A percentile compares a stretch with the other conserved stretches of the same genome.
phyloP scores from a whole-genome alignment of 2,113 vertebrate genomes.

The Ivindomyrus marchei region DNA sequence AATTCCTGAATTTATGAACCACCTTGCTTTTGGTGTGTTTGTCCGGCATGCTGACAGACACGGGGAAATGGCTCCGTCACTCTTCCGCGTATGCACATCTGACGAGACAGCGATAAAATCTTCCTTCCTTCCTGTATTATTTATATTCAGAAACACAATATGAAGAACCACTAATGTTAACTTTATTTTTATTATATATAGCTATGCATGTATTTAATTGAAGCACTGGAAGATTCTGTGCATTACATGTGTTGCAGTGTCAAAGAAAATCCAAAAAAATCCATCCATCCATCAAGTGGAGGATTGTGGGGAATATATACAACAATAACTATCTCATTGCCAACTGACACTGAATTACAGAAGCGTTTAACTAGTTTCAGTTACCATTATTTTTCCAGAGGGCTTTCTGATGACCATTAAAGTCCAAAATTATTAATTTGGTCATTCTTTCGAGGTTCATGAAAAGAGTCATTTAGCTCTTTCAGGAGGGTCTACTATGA shows the following conservation, averaged over 20 bases:
- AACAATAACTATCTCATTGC: constrained; percentile 3
- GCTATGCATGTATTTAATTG: background rate
- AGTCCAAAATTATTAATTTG: constrained; percentile 44
- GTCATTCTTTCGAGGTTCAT: constrained; percentile 46
- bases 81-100: background rate
- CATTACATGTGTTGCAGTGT: background rate
- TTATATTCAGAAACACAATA: constrained; percentile 32
- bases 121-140: constrained; percentile 51
- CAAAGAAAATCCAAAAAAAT: background rate
- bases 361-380: constrained; percentile 35
- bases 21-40: constrained; percentile 35
- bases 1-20: constrained; percentile 47
- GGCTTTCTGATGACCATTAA: background rate
- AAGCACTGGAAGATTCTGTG: constrained; percentile 14
- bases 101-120: constrained; percentile 33
- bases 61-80: constrained; percentile 38
- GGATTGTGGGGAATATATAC: background rate
- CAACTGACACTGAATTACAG: constrained; percentile 11
- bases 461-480: constrained; percentile 49
- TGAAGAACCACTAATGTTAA: background rate
- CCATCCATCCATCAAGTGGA: background rate
- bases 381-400: constrained; percentile 43
- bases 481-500: constrained; percentile 41
- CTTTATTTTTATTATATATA: constrained; percentile 33
- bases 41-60: constrained; percentile 35